A percentile compares a stretch with the other conserved stretches of the same genome.
phyloP scores from a whole-genome alignment of 2,888 invertebrate species.

The Ormyrus nitidulus region DNA sequence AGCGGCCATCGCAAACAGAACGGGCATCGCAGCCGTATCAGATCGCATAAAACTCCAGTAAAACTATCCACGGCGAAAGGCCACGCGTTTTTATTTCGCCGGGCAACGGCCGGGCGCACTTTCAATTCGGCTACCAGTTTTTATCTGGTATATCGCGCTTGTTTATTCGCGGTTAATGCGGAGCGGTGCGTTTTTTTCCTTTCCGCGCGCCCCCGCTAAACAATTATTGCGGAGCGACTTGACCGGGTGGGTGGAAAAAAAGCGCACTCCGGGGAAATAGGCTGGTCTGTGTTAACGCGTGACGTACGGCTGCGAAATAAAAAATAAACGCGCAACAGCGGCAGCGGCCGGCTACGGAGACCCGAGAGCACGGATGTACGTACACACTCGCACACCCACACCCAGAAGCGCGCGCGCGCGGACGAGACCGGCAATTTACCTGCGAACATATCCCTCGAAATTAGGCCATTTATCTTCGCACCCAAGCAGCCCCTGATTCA shows the following conservation, averaged over 20 bases:
- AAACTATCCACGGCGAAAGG: too few species aligned
- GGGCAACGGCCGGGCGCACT: not conserved
- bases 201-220: conserved; percentile 21
- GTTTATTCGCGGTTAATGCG: conserved; percentile 20
- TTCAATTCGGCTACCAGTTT: not conserved
- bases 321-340: conserved; percentile 29
- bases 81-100: too few species aligned
- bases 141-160: not conserved
- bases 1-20: too few species aligned
- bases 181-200: too few species aligned
- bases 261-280: conserved; percentile 55
- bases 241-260: conserved; percentile 32
- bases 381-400: not conserved
- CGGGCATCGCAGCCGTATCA: too few species aligned
- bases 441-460: conserved; percentile 46
- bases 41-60: too few species aligned
- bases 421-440: conserved; percentile 36
- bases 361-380: not conserved
- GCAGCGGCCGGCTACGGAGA: not conserved
- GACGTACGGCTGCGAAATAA: conserved; percentile 42
- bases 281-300: conserved; percentile 46
- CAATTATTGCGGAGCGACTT: conserved; percentile 39
- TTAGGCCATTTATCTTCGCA: conserved; percentile 48
- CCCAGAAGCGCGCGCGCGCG: not conserved
- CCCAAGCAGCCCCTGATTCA: conserved; percentile 14